Evolutionary conservation across 2,797 vertebrate species (phyloP).

Genomic region (Centroberyx gerrardi): DNA sequence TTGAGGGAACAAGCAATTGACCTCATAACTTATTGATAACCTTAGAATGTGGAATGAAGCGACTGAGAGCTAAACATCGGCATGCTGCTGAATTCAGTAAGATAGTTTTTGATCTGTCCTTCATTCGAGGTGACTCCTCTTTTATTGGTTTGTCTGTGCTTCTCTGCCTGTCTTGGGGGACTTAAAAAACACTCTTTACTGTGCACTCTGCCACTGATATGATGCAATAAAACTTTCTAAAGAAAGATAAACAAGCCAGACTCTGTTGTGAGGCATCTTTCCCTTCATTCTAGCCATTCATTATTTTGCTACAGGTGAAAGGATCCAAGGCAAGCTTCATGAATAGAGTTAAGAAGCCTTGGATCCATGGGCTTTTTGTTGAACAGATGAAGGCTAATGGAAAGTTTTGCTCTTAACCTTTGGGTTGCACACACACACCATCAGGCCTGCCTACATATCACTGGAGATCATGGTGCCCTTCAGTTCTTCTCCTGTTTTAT

Average conservation of each 20-base stretch:
- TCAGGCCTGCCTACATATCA: neutral
- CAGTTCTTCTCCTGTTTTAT: neutral
- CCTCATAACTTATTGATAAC: conserved; percentile 61
- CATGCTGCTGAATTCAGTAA: conserved; percentile 40
- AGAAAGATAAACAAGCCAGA: neutral
- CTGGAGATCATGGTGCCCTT: neutral
- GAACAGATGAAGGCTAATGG: neutral
- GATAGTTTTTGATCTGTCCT: conserved; percentile 35
- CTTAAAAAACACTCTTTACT: neutral
- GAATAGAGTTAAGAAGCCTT: neutral
- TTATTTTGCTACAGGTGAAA: neutral
- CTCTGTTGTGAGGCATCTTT: neutral
- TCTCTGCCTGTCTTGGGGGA: conserved; percentile 35
- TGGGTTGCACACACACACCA: neutral
- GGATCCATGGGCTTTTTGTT: neutral
- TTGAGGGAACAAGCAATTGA: conserved; percentile 32
- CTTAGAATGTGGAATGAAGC: conserved; percentile 51
- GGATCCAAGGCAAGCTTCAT: neutral
- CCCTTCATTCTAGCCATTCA: neutral
- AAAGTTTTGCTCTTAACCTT: neutral
- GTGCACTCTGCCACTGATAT: conserved; percentile 4
- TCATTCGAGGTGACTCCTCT: conserved; percentile 26
- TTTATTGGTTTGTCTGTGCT: conserved; percentile 21
- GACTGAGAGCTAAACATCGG: conserved; percentile 33
- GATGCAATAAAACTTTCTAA: conserved; percentile 8